These are phyloP conservation scores for Platyscapa corneri DNA, from an alignment of 1,140 invertebrate genomes.

Conservation along the genomic window DNA sequence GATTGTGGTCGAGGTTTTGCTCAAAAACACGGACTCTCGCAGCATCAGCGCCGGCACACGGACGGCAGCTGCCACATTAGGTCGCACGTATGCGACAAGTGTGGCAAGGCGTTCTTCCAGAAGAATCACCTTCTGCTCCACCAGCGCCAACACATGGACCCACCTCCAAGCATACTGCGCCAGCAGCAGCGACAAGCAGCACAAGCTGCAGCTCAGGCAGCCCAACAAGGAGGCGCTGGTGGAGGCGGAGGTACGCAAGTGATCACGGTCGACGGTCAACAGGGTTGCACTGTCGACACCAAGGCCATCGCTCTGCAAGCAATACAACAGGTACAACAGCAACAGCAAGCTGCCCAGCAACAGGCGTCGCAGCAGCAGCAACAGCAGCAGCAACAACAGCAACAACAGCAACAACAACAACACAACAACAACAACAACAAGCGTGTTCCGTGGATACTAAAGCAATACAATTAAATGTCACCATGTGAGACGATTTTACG, in stretches of 20 bases:
- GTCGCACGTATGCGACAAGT: constrained; percentile 87
- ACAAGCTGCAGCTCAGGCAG: constrained; percentile 68
- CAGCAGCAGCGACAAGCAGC: constrained; percentile 74
- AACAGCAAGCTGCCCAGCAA: constrained; percentile 64
- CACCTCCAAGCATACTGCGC: constrained; percentile 75
- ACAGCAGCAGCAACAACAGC: constrained; percentile 69
- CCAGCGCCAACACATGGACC: constrained; percentile 87
- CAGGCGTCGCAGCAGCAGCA: constrained; percentile 64
- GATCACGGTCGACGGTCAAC: constrained; percentile 43
- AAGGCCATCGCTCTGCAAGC: constrained; percentile 56
- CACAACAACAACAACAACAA: constrained; percentile 71
- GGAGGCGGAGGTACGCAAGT: constrained; percentile 32
- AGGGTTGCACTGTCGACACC: constrained; percentile 55
- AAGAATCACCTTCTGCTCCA: constrained; percentile 88
- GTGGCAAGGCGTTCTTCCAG: constrained; percentile 91
- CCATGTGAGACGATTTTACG: constrained; percentile 72
- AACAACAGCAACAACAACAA: constrained; percentile 70
- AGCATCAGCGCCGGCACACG: constrained; percentile 84
- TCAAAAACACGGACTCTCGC: constrained; percentile 85
- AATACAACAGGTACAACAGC: constrained; percentile 63
- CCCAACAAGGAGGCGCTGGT: constrained; percentile 17
- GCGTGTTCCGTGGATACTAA: constrained; percentile 71
- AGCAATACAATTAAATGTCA: constrained; percentile 74
- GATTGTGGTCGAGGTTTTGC: constrained; percentile 90
- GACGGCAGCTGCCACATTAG: constrained; percentile 87